A percentile compares a stretch with the other conserved stretches of the same genome.
phyloP scores from a whole-genome alignment of 2,797 vertebrate species.

The Fistularia commersonii region DNA sequence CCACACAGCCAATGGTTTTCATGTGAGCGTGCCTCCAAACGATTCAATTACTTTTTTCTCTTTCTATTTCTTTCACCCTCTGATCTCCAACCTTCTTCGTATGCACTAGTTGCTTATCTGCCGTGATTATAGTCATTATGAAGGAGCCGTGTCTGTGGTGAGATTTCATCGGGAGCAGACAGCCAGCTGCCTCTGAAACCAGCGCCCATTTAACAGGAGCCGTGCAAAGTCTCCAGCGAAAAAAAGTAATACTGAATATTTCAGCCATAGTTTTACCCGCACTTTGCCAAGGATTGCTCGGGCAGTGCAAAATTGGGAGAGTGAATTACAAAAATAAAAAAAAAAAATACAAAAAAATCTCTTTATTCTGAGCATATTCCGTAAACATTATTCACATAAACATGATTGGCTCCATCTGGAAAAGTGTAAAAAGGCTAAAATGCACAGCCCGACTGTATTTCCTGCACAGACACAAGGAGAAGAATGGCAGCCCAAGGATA shows the following conservation, averaged over 20 bases:
- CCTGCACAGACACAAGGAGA: conserved; percentile 30
- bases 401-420: conserved; percentile 17
- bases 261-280: conserved; percentile 11
- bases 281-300: conserved; percentile 7
- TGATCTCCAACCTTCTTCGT: conserved; percentile 60
- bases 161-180: conserved; percentile 66
- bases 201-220: conserved; percentile 52
- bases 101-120: conserved; percentile 77
- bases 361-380: conserved; percentile 11
- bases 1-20: conserved; percentile 73
- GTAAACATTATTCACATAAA: conserved; percentile 34
- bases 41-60: conserved; percentile 78
- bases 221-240: conserved; percentile 17
- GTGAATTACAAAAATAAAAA: not conserved
- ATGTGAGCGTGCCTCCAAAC: conserved; percentile 74
- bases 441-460: conserved; percentile 34
- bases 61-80: conserved; percentile 66
- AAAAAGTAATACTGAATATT: conserved; percentile 26
- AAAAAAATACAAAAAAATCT: too few relatives aligned
- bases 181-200: conserved; percentile 63
- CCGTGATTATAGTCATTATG: conserved; percentile 80
- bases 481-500: conserved; percentile 58
- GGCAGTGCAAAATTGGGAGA: not conserved
- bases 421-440: conserved; percentile 23
- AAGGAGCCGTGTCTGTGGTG: conserved; percentile 63